phyloP scores from a whole-genome alignment of 2,797 vertebrate genomes.

The Monodelphis domestica region DNA sequence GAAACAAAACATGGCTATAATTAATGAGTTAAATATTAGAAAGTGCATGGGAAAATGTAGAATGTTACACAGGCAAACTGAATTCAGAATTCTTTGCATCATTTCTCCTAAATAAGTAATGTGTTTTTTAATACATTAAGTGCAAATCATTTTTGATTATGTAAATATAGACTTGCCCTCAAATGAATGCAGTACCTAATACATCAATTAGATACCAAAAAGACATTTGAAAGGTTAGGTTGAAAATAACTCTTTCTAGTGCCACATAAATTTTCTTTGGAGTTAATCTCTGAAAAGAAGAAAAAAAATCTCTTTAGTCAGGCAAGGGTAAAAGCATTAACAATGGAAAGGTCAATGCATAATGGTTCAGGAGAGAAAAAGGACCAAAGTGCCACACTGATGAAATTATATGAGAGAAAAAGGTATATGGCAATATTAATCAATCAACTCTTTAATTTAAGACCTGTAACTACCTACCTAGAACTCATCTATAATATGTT shows the following conservation, averaged over 20 bases:
- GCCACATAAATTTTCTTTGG: constrained; percentile 78
- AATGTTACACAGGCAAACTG: constrained; percentile 24
- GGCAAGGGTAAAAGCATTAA: constrained; percentile 76
- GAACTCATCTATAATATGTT: constrained; percentile 63
- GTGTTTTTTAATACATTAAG: constrained; percentile 66
- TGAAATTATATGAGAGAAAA: constrained; percentile 68
- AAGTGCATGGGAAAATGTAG: constrained; percentile 50
- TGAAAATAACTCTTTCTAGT: constrained; percentile 78
- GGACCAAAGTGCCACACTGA: constrained; percentile 74
- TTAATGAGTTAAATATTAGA: constrained; percentile 49
- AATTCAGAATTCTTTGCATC: constrained; percentile 32
- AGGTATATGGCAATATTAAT: constrained; percentile 72
- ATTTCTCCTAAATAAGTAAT: constrained; percentile 59
- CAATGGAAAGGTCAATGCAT: constrained; percentile 81
- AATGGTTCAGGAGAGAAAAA: constrained; percentile 74
- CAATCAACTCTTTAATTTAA: constrained; percentile 76
- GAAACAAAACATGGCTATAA: constrained; percentile 31
- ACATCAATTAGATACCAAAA: constrained; percentile 73
- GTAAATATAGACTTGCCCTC: constrained; percentile 65
- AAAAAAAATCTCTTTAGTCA: constrained; percentile 72
- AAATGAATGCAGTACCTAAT: constrained; percentile 71
- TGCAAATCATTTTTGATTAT: constrained; percentile 68
- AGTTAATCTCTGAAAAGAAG: constrained; percentile 73
- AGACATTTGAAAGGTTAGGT: constrained; percentile 74
- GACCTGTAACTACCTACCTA: constrained; percentile 64